Evolutionary conservation across 2,113 vertebrate species (phyloP), one percentile per base, ranked within the genome.

Genomic region (Phylloscopus trochilus): DNA sequence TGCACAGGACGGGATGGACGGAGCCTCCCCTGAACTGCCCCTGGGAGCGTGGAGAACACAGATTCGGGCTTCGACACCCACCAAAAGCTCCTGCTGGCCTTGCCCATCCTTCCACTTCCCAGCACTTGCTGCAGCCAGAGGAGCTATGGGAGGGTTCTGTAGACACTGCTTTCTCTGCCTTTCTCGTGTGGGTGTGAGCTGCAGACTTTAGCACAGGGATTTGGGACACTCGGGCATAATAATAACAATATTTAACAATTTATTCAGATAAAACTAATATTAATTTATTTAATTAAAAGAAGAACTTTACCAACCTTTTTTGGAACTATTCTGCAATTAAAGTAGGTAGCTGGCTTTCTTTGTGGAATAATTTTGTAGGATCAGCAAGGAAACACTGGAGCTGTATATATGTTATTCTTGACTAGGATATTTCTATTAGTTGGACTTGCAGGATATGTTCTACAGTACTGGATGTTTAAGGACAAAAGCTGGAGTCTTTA

Each of bases 281-380:
- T 99, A 99, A 99, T 99, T 99, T 99, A 99, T 99, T 99, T 98
- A 98, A 98, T 98, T 97, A 98, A 98, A 96, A 69, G 96, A 76
- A 97, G 94, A 97, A 98, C 98, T 98, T 98, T 98, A 98, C 98
- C 98, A 77, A 98, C 97, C 76, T 96, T 88, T 96, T 94, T 93
- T 39, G 37, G 81, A 98, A 98, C 96, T 97, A 96, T 98, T 98
- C 98, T 97, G 95, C 98, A 98, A 96, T 96, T 96, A 95, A 95
- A 98, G 89, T 96, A 97, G 97, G 91, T 96, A 82, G 58, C 92
- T 92, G 90, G 93, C 93, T 96, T 95, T 97, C 83, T 93, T 97
- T 97, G 97, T 93, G 93, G 94, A 97, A 95, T 95, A 89, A 92
- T 93, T 94, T 96, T 96, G 94, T 96, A 92, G 28, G 92, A 94